Conservation (phyloP, 35 echinoderm and acorn worm genomes). For the Amphiura filiformis region DNA sequence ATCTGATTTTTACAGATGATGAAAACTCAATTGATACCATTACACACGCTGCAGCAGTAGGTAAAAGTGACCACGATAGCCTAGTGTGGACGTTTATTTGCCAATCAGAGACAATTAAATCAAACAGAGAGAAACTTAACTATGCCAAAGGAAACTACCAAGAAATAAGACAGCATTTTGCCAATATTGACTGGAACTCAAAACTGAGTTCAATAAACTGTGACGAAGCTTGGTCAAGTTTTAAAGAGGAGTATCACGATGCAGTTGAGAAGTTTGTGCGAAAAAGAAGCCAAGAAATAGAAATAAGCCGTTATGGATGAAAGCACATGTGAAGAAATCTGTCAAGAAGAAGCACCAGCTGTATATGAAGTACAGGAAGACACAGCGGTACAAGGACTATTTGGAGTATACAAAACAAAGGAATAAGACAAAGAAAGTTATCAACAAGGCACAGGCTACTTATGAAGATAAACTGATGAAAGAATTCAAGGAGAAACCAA, state of each 20-base stretch:
- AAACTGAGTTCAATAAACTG: neutral
- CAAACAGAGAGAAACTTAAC: neutral
- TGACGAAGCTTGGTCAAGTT: neutral
- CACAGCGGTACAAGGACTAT: constrained; percentile 8
- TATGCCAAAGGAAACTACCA: neutral
- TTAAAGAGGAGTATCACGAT: neutral
- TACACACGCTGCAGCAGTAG: neutral
- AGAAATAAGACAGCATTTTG: neutral
- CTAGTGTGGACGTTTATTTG: neutral
- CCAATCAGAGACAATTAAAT: neutral
- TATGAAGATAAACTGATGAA: too few species aligned
- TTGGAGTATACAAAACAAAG: neutral
- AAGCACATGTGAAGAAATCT: neutral
- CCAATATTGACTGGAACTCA: constrained; percentile 8
- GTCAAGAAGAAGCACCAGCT: constrained; percentile 2
- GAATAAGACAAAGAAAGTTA: constrained; percentile 3
- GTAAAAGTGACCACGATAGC: constrained; percentile 7
- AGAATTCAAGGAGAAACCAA: too few species aligned
- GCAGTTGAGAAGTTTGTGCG: neutral
- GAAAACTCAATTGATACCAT: neutral
- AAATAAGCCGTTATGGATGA: neutral
- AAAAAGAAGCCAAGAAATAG: neutral
- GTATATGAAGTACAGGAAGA: constrained; percentile 9
- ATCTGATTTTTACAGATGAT: neutral
- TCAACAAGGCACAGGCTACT: neutral